A percentile compares a stretch with the other conserved stretches of the same genome.
Conservation (phyloP, 2,113 vertebrate species). For the Nothocercus nigrocapillus region DNA sequence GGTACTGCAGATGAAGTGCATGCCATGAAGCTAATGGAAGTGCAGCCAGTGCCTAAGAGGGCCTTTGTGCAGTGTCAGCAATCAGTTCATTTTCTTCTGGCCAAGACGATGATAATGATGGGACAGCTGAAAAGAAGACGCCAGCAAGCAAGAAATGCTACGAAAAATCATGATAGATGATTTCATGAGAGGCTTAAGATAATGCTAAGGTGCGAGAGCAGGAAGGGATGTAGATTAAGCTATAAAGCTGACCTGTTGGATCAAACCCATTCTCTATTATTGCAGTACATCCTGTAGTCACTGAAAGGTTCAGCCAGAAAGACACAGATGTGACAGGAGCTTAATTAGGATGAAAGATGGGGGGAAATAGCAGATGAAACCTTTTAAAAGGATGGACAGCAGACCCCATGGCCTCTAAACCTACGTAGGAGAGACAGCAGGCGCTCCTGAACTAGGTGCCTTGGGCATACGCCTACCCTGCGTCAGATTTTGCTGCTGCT, state of each 20-base stretch:
- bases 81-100: background rate
- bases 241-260: background rate
- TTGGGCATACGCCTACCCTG: background rate
- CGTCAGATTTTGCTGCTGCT: background rate
- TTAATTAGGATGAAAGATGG: background rate
- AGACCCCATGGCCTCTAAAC: background rate
- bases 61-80: background rate
- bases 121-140: background rate
- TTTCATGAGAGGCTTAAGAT: background rate
- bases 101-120: background rate
- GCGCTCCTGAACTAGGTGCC: background rate
- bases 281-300: accelerated
- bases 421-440: background rate
- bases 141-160: background rate
- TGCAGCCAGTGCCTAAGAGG: background rate
- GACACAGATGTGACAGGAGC: background rate
- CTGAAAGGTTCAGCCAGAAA: background rate
- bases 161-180: background rate
- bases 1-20: background rate
- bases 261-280: background rate
- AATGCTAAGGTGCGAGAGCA: background rate
- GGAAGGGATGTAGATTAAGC: background rate
- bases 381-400: background rate
- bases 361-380: background rate
- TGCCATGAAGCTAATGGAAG: background rate